Percentiles rank a stretch among this genome's conserved stretches.
phyloP scores from a whole-genome alignment of 2,888 invertebrate species.

The Melitaea athalia region DNA sequence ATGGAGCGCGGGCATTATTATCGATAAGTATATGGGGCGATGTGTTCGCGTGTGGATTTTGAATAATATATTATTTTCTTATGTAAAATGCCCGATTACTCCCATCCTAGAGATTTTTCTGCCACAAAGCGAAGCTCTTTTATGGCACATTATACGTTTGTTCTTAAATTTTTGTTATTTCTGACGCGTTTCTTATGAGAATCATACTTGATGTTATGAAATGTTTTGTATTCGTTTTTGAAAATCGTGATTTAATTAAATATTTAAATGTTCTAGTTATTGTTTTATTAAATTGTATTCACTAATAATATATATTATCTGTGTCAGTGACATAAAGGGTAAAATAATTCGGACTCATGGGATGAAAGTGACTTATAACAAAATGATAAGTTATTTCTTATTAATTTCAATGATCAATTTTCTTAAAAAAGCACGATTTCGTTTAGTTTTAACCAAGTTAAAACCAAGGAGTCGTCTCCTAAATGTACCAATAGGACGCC shows the following conservation, averaged over 20 bases:
- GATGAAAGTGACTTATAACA: too few relatives aligned
- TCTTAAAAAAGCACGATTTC: too few relatives aligned
- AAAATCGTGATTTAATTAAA: not conserved
- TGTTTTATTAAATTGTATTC: not conserved
- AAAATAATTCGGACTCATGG: too few relatives aligned
- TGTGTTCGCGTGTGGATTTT: constrained; percentile 76
- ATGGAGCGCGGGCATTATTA: constrained; percentile 71
- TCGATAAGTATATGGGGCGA: constrained; percentile 76
- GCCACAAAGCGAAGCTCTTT: constrained; percentile 72
- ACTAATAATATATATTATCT: not conserved
- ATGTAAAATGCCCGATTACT: constrained; percentile 82
- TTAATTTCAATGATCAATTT: too few relatives aligned
- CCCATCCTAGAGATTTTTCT: constrained; percentile 75
- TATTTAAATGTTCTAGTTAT: not conserved
- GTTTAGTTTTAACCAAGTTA: too few relatives aligned
- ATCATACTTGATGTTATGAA: not conserved
- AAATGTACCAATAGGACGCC: too few relatives aligned
- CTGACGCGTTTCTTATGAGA: not conserved
- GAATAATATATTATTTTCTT: constrained; percentile 82
- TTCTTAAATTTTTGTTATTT: constrained; percentile 56
- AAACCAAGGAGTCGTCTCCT: too few relatives aligned
- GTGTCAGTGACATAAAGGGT: too few relatives aligned
- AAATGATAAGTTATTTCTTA: too few relatives aligned
- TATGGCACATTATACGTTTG: constrained; percentile 76
- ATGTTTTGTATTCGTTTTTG: not conserved